Evolutionary conservation across 2,888 invertebrate genomes (phyloP), one percentile per base, ranked within the genome.

Genomic region (Agapetus fuscipes): DNA sequence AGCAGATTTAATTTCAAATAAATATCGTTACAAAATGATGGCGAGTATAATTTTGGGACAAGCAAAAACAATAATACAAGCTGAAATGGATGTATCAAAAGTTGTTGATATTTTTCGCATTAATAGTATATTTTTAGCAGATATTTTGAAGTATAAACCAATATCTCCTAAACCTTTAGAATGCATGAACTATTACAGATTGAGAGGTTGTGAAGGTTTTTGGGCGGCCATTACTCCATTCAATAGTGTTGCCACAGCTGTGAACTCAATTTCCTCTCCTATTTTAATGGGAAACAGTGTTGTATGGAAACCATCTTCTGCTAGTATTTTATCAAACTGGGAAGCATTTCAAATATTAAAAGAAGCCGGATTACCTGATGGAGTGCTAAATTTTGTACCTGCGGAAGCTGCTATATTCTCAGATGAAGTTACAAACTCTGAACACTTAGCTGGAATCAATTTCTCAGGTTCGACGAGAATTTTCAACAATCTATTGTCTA

Each of bases 221-320:
- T 78, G 98, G 51, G 97, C 96, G 2, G 93, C 97, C 1, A 82
- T 99, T n/a, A 88, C 93, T 34, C 98, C 98, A 0, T 98, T 99
- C 59, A 99, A 98, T 66, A 99, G 98, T 61, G 97, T 98, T 12
- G 98, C 98, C 3, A 99, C 99, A 53, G 96, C 96, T 35, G 98
- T 97, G 24, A 96, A 99, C 66, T 74, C 99, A 49, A 83, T 87
- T 0, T 88, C 85, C 56, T 85, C 89, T 1, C 89, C 89, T 3
- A 86, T 88, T 11, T 66, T 89, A 25, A 87, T 88, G 83, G 98
- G 97, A 12, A 96, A 95, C 59, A 78, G 80, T n/a, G 89, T 94
- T 5, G 56, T 99, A 42, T 99, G 97, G 97, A 98, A 99, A 60
- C 97, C 98, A 0, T 95, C 96, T 1, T 94, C 96, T 61, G 95